These are phyloP conservation scores for Napeogenes inachia DNA, from an alignment of 2,888 invertebrate genomes.

Conservation along the genomic window DNA sequence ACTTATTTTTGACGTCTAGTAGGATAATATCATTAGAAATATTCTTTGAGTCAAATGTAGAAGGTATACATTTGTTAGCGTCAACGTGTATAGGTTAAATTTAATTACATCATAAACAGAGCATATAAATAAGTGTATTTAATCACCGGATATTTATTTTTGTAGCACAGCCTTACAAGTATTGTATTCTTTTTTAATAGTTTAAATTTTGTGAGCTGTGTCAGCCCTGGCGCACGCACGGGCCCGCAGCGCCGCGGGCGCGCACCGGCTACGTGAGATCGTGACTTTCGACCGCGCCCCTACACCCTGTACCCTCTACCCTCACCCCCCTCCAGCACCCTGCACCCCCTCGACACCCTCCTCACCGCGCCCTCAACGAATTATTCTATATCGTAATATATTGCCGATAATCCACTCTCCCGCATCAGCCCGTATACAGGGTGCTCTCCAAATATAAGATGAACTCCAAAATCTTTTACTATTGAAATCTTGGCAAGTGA, in stretches of 20 bases:
- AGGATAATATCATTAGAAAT: too few relatives aligned
- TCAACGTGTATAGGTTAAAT: too few relatives aligned
- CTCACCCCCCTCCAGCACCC: slow-evolving; percentile 13
- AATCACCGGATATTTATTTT: too few relatives aligned
- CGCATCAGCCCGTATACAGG: slow-evolving; percentile 36
- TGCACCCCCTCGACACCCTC: slow-evolving; percentile 19
- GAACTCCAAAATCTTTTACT: not conserved
- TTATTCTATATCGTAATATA: slow-evolving; percentile 67
- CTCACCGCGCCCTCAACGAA: slow-evolving; percentile 32
- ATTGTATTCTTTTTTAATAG: too few relatives aligned
- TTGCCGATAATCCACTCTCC: slow-evolving; percentile 54
- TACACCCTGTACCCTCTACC: slow-evolving; percentile 18
- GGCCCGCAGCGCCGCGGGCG: slow-evolving; percentile 37
- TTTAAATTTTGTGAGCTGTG: not conserved
- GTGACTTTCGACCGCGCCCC: slow-evolving; percentile 49
- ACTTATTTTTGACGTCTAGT: too few relatives aligned
- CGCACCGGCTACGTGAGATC: slow-evolving; percentile 54
- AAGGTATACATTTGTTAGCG: too few relatives aligned
- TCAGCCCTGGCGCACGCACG: slow-evolving; percentile 28
- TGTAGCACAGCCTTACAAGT: too few relatives aligned
- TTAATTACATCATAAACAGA: too few relatives aligned
- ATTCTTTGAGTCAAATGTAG: too few relatives aligned
- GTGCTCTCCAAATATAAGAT: slow-evolving; percentile 25
- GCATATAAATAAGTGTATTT: too few relatives aligned
- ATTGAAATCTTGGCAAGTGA: not conserved